A percentile compares a stretch with the other conserved stretches of the same genome.
These are phyloP conservation scores for Ammodytes marinus DNA, from an alignment of 2,113 vertebrate species.

Conservation along the genomic window DNA sequence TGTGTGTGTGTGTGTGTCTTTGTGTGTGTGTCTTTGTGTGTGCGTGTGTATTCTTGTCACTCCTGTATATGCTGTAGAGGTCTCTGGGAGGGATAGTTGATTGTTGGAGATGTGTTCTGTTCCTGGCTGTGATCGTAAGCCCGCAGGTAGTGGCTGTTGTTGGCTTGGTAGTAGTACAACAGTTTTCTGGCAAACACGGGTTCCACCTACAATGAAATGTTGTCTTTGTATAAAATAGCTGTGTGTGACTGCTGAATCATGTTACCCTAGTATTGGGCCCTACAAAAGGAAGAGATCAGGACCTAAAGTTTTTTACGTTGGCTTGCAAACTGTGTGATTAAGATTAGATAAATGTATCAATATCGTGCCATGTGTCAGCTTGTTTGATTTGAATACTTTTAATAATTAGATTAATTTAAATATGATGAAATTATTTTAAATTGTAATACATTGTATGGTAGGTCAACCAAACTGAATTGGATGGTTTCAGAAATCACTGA, in stretches of 20 bases:
- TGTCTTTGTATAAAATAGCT: slow-evolving; percentile 18
- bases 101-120: slow-evolving; percentile 81
- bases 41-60: slow-evolving; percentile 72
- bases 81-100: slow-evolving; percentile 88
- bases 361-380: background rate
- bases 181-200: slow-evolving; percentile 95
- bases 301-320: background rate
- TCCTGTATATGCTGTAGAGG: slow-evolving; percentile 93
- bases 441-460: background rate
- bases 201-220: slow-evolving; percentile 88
- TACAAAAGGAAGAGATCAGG: background rate
- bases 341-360: too few species aligned
- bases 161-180: slow-evolving; percentile 92
- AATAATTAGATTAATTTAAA: background rate
- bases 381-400: background rate
- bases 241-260: slow-evolving; percentile 1
- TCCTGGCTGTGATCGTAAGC: slow-evolving; percentile 89
- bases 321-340: background rate
- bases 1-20: background rate
- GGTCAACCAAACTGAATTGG: background rate
- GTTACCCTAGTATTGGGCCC: background rate
- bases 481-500: background rate
- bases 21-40: background rate
- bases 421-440: background rate
- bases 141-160: slow-evolving; percentile 90